phyloP scores from a whole-genome alignment of 2,797 vertebrate genomes.

The Melanotaenia trifasciata region DNA sequence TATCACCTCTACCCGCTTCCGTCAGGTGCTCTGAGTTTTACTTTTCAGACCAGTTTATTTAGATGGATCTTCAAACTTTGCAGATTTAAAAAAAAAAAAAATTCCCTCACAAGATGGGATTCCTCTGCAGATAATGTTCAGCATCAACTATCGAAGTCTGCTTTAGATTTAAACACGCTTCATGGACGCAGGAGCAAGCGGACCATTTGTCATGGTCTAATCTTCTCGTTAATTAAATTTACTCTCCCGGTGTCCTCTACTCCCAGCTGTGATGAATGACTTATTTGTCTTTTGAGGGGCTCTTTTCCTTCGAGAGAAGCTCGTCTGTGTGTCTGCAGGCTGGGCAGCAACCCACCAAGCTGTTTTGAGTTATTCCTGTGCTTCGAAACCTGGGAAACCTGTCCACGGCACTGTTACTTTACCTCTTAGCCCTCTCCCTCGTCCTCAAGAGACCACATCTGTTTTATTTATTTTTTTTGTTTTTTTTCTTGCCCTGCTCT shows the following conservation, averaged over 20 bases:
- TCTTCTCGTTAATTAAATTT: constrained; percentile 77
- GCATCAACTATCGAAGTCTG: constrained; percentile 19
- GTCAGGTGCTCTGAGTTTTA: constrained; percentile 62
- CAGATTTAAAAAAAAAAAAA: constrained; percentile 7
- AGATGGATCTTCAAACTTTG: constrained; percentile 20
- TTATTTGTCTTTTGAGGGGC: constrained; percentile 67
- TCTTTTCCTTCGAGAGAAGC: constrained; percentile 49
- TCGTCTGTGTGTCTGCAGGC: constrained; percentile 24
- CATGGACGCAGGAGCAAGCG: constrained; percentile 48
- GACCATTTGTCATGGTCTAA: constrained; percentile 62
- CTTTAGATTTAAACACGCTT: constrained; percentile 45
- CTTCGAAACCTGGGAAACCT: constrained; percentile 39
- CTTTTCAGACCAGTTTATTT: constrained; percentile 36
- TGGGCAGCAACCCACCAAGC: constrained; percentile 19
- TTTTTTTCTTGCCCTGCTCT: constrained; percentile 43
- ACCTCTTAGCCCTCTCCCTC: constrained; percentile 49
- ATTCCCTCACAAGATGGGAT: constrained; percentile 5
- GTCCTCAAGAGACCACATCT: constrained; percentile 72
- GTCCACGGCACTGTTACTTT: constrained; percentile 49
- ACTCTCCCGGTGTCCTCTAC: constrained; percentile 62
- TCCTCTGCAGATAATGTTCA: constrained; percentile 6
- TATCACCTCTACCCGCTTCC: constrained; percentile 34
- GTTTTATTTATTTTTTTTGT: constrained; percentile 55
- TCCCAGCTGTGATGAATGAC: constrained; percentile 73
- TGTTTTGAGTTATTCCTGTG: constrained; percentile 55